phyloP scores from a whole-genome alignment of 2,113 vertebrate species.

The Onychostoma macrolepis region DNA sequence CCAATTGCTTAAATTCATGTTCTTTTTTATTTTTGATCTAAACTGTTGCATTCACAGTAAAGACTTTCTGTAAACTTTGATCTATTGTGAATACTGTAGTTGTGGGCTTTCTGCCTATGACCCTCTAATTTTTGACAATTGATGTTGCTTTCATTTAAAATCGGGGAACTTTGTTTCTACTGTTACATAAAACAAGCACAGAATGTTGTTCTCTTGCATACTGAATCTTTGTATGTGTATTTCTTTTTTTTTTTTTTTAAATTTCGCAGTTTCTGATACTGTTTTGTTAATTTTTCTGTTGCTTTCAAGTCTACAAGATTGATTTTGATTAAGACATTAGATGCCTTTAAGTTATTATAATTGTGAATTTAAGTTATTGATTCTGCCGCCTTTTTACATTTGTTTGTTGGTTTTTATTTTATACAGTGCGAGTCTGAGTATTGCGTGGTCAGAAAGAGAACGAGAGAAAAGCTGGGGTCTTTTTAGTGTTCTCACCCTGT shows the following conservation, averaged over 20 bases:
- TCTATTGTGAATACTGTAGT: conserved; percentile 48
- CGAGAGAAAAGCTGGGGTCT: conserved; percentile 8
- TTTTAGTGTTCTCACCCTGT: conserved; percentile 19
- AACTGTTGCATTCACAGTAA: conserved; percentile 47
- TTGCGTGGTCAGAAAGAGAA: conserved; percentile 25
- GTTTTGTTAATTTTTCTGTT: conserved; percentile 3
- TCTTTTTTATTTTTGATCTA: conserved; percentile 29
- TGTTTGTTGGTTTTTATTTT: background rate
- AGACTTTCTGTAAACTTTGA: conserved; percentile 25
- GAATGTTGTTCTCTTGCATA: conserved; percentile 25
- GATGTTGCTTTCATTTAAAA: conserved; percentile 29
- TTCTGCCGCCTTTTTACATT: conserved; percentile 17
- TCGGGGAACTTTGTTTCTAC: conserved; percentile 18
- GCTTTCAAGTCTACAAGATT: background rate
- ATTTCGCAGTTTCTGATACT: background rate
- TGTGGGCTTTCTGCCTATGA: conserved; percentile 9
- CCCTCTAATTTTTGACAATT: background rate
- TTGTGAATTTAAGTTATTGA: conserved; percentile 60
- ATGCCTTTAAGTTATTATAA: conserved; percentile 59
- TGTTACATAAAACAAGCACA: conserved; percentile 42
- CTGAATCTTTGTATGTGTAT: background rate
- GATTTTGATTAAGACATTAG: conserved; percentile 27
- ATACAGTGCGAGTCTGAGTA: background rate
- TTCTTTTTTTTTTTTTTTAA: background rate
- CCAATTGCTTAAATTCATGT: conserved; percentile 23